phyloP scores from a whole-genome alignment of 2,888 invertebrate species.

The Petrophora chlorosata region DNA sequence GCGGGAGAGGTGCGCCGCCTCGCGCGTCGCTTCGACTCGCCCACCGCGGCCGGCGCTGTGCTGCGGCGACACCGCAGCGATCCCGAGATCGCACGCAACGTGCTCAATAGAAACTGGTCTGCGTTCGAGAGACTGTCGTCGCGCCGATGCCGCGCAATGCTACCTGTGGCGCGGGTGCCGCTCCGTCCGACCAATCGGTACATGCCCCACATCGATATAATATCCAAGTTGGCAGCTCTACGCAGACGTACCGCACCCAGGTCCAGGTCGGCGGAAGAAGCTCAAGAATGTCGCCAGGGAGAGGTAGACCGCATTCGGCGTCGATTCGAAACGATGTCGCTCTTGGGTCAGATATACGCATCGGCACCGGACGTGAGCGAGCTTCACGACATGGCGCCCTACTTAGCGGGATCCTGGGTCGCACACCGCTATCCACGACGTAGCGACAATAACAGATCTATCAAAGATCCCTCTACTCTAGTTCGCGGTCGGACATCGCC shows the following conservation, averaged over 20 bases:
- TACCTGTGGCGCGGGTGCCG: slow-evolving; percentile 86
- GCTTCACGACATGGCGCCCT: slow-evolving; percentile 90
- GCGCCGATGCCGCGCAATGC: slow-evolving; percentile 65
- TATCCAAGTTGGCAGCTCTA: slow-evolving; percentile 91
- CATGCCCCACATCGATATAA: slow-evolving; percentile 96
- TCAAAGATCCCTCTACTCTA: slow-evolving; percentile 70
- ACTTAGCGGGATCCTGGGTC: slow-evolving; percentile 90
- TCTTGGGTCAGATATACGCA: slow-evolving; percentile 90
- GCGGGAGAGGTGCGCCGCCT: slow-evolving; percentile 91
- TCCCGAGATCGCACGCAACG: slow-evolving; percentile 87
- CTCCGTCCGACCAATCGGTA: slow-evolving; percentile 87
- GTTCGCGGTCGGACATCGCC: slow-evolving; percentile 63
- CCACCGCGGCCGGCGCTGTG: slow-evolving; percentile 78
- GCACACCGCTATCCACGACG: slow-evolving; percentile 90
- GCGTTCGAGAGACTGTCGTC: slow-evolving; percentile 70
- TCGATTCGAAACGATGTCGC: slow-evolving; percentile 88
- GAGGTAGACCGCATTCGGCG: slow-evolving; percentile 89
- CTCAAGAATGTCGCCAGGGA: slow-evolving; percentile 82
- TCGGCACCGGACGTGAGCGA: slow-evolving; percentile 92
- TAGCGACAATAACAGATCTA: slow-evolving; percentile 86
- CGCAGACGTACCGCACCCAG: slow-evolving; percentile 75
- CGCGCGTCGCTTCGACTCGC: slow-evolving; percentile 90
- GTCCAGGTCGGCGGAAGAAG: slow-evolving; percentile 78
- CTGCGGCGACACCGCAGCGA: slow-evolving; percentile 89
- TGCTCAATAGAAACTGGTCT: slow-evolving; percentile 76